These are phyloP conservation scores for Scalopus aquaticus DNA, from an alignment of 2,113 vertebrate species.

Conservation along the genomic window DNA sequence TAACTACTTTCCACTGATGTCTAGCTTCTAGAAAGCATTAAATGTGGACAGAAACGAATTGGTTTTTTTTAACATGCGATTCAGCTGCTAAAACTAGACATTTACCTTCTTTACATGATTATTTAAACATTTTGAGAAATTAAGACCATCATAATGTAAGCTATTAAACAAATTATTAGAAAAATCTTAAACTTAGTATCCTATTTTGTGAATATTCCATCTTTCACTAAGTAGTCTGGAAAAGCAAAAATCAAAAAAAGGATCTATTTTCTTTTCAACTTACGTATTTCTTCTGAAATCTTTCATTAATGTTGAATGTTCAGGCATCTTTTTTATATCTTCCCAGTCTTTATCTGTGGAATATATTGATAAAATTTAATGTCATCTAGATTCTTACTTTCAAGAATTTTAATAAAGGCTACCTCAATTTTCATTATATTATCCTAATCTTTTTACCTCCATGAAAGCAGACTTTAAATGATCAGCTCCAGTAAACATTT, in stretches of 20 bases:
- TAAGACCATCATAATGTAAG: background rate
- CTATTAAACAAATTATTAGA: background rate
- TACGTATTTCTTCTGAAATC: conserved; percentile 99
- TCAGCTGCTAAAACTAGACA: background rate
- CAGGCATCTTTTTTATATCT: conserved; percentile 99
- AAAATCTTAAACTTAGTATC: background rate
- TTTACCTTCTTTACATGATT: background rate
- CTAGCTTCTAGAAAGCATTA: conserved; percentile 24
- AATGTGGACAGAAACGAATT: conserved; percentile 35
- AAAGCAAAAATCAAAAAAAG: conserved; percentile 49
- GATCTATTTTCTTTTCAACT: conserved; percentile 82
- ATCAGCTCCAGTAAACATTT: background rate
- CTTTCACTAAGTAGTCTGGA: background rate
- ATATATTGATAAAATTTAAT: conserved; percentile 74
- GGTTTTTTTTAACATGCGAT: background rate
- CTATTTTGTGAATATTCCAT: conserved; percentile 17
- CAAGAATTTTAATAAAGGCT: conserved; percentile 41
- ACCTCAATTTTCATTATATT: conserved; percentile 6
- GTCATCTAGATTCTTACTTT: conserved; percentile 56
- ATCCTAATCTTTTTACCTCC: conserved; percentile 10
- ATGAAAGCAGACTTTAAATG: background rate
- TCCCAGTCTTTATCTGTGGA: conserved; percentile 99
- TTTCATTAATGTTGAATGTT: conserved; percentile 99
- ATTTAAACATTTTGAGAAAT: conserved; percentile 37
- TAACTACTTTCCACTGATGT: background rate